phyloP scores from a whole-genome alignment of 2,797 vertebrate species.

The Pithecia hirsuta region DNA sequence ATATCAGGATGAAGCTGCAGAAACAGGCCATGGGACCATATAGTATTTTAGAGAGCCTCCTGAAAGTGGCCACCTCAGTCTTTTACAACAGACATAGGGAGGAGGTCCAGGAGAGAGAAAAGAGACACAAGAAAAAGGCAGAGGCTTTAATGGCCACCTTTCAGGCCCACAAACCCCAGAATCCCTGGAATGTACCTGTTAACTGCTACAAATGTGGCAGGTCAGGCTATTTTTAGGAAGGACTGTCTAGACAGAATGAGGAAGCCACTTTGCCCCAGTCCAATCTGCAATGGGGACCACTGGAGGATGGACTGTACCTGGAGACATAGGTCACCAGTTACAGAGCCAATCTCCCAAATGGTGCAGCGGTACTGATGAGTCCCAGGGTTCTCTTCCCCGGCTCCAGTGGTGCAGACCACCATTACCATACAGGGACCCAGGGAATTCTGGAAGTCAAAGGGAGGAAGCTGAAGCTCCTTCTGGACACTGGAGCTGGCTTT shows the following conservation, averaged over 20 bases:
- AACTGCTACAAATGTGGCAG: neutral
- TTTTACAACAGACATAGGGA: neutral
- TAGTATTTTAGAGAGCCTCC: neutral
- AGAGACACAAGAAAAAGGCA: neutral
- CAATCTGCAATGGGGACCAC: neutral
- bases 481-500: neutral
- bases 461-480: neutral
- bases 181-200: neutral
- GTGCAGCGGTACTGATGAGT: neutral
- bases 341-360: neutral
- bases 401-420: neutral
- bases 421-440: neutral
- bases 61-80: neutral
- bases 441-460: neutral
- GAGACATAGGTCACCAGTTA: neutral
- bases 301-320: neutral
- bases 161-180: neutral
- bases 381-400: neutral
- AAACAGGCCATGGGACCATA: neutral
- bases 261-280: neutral
- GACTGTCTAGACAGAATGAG: neutral
- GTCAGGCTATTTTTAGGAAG: neutral
- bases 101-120: neutral
- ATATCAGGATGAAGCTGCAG: neutral
- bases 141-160: too few relatives aligned